Percentiles rank a stretch among this genome's conserved stretches.
Evolutionary conservation across 2,888 invertebrate species (phyloP).

Genomic region (Serripes groenlandicus): DNA sequence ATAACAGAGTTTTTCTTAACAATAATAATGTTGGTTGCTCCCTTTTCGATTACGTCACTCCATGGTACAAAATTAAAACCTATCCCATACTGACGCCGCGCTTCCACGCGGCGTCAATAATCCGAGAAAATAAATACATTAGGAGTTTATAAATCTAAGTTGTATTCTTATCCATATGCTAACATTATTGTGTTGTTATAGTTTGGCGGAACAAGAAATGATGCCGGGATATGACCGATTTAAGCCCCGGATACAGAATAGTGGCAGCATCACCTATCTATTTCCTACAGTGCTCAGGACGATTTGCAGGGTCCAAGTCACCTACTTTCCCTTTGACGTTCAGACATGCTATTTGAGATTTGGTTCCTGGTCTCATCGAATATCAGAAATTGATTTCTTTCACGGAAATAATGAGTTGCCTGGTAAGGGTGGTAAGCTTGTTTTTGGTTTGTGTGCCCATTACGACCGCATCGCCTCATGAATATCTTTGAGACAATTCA

Average conservation of each 20-base stretch:
- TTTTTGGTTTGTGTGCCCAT: not conserved
- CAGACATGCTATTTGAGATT: constrained; percentile 36
- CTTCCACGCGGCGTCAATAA: too few relatives aligned
- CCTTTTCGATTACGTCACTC: too few relatives aligned
- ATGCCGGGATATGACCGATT: constrained; percentile 87
- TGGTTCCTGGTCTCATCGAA: constrained; percentile 59
- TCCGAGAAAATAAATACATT: too few relatives aligned
- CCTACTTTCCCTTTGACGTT: constrained; percentile 86
- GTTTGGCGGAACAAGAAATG: constrained; percentile 87
- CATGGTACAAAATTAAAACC: too few relatives aligned
- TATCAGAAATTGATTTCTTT: constrained; percentile 36
- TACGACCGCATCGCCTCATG: too few relatives aligned
- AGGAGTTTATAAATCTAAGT: too few relatives aligned
- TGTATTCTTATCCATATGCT: too few relatives aligned
- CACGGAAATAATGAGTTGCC: constrained; percentile 9
- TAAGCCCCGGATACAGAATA: constrained; percentile 87
- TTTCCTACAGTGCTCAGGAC: constrained; percentile 88
- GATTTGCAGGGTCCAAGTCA: constrained; percentile 87
- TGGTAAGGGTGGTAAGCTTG: constrained; percentile 22
- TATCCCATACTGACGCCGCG: too few relatives aligned
- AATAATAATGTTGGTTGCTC: too few relatives aligned
- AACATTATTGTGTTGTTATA: constrained; percentile 75
- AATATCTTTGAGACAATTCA: too few relatives aligned
- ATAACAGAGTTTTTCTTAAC: too few relatives aligned
- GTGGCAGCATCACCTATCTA: constrained; percentile 88